Percentiles rank a stretch among this genome's conserved stretches.
phyloP scores from a whole-genome alignment of 2,888 invertebrate species.

The Cancer borealis region DNA sequence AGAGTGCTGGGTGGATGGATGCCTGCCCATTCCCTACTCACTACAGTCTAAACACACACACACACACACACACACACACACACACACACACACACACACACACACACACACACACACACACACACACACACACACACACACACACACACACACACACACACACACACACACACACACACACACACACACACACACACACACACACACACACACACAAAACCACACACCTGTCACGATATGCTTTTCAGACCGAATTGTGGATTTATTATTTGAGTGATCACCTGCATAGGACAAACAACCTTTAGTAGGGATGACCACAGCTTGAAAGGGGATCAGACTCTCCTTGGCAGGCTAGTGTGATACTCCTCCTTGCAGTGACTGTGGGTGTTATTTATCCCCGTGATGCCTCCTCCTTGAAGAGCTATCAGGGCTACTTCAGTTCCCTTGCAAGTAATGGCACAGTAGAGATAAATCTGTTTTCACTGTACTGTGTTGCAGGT shows the following conservation, averaged over 20 bases:
- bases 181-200: neutral
- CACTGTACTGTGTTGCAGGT: conserved; percentile 20
- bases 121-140: neutral
- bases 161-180: no score
- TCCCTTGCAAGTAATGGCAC: neutral
- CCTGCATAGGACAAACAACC: neutral
- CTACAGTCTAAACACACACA: no score
- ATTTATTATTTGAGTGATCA: neutral
- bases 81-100: neutral
- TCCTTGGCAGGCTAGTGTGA: neutral
- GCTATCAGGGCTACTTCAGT: neutral
- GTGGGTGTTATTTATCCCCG: neutral
- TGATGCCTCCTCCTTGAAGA: neutral
- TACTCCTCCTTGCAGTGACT: neutral
- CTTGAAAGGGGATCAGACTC: neutral
- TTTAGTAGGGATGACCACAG: neutral
- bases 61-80: no score
- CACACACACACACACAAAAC: neutral
- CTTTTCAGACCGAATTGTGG: neutral
- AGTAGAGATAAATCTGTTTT: neutral
- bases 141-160: no score
- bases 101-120: neutral
- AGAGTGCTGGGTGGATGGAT: no score
- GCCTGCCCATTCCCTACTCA: no score
- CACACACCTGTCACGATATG: neutral